Percentiles rank a stretch among this genome's conserved stretches.
Evolutionary conservation across 2,113 vertebrate species (phyloP).

Genomic region (Rhinogobius similis): DNA sequence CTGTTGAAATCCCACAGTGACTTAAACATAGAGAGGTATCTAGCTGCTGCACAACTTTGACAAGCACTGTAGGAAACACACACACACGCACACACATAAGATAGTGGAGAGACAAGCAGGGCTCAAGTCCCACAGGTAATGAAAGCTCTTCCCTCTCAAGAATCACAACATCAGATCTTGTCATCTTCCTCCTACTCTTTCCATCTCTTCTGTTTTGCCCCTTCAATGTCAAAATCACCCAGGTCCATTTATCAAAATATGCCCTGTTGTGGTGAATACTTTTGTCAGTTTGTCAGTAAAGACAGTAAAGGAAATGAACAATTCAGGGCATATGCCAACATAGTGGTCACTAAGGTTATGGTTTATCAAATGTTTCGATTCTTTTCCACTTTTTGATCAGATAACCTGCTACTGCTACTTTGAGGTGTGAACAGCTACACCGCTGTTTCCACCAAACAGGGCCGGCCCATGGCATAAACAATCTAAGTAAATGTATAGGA

Average conservation of each 20-base stretch:
- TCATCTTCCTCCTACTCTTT: slow-evolving; percentile 36
- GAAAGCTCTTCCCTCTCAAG: slow-evolving; percentile 52
- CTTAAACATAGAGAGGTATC: slow-evolving; percentile 44
- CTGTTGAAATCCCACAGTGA: slow-evolving; percentile 51
- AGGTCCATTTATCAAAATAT: slow-evolving; percentile 39
- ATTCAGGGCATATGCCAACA: background rate
- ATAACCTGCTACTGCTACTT: no score
- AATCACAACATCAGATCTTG: slow-evolving; percentile 53
- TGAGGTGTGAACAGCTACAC: no score
- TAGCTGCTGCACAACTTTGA: slow-evolving; percentile 35
- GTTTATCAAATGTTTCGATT: background rate
- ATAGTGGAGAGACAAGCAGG: slow-evolving; percentile 22
- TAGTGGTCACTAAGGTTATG: slow-evolving; percentile 14
- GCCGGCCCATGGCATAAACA: no score
- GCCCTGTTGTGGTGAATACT: slow-evolving; percentile 31
- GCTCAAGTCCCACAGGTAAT: slow-evolving; percentile 56
- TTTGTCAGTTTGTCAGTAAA: slow-evolving; percentile 19
- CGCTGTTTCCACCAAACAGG: no score
- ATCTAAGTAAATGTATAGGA: no score
- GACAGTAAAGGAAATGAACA: slow-evolving; percentile 12
- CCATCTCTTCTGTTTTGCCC: slow-evolving; percentile 18
- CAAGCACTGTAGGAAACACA: slow-evolving; percentile 25
- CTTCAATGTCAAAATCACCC: slow-evolving; percentile 39
- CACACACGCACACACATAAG: slow-evolving; percentile 12
- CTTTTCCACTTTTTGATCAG: background rate